Base-by-base conservation (phyloP, 64 coral and sea anemone genomes). In the Stichodactyla helianthus region DNA sequence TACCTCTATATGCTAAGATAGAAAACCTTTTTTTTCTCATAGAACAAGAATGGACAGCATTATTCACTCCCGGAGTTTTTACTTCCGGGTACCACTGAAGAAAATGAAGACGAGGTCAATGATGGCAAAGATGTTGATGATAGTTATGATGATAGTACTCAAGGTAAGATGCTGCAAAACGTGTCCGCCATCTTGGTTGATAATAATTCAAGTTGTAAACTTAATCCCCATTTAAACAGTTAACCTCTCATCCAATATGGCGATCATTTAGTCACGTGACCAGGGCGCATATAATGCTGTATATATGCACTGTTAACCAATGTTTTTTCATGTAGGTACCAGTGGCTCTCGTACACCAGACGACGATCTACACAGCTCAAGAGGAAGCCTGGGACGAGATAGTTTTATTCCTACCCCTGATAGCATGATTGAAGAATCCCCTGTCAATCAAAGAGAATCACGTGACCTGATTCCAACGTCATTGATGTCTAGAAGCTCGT, bases 331-430 rank as follows among this genome's bases (percentile, higher is more conserved):
- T 64, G 58, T 14, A 56, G 28, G 35, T n/a, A 31, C 90, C 0
- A 92, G 90, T 82, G 90, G 90, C 28, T 87, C 85, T 59, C 85
- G 85, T 31, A 92, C 90, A 22, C 90, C 90, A 55, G 90, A 92
- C 7, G 90, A 86, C 74, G 89, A 92, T 5, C 78, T 92, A 6
- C 50, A 87, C 59, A 20, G 82, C 27, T 90, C 83, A 55, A 57
- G 55, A 35, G 59, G 59, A 60, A 84, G 83, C 55, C 55, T 84
- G 10, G 55, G 53, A 20, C 83, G 83, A 63, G 83, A 84, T 25
- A 28, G 52, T 28, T 81, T 81, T 20, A 53, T 16, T 26, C 11
- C 68, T 19, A 74, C 25, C n/a, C 4, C 11, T 74, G 68, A 74
- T 23, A 74, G 68, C 68, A n/a, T 26, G 10, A 74, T 74, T 4